phyloP scores from a whole-genome alignment of 2,888 invertebrate species.

The Prosopocoilus inquinatus region DNA sequence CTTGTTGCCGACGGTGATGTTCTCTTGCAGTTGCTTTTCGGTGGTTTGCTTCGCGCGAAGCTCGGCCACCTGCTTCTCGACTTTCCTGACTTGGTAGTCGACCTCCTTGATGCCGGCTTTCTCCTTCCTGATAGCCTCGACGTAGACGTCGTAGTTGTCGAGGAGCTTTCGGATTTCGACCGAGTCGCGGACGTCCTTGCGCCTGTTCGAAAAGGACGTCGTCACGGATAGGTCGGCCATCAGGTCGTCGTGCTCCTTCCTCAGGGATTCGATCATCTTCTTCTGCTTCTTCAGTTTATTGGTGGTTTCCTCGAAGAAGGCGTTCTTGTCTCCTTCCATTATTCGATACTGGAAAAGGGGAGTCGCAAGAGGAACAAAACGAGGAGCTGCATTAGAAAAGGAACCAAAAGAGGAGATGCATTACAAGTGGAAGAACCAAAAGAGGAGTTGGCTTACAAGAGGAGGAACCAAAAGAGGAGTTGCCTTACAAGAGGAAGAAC shows the following conservation, averaged over 20 bases:
- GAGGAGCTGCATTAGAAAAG: no score
- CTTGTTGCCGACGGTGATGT: constrained; percentile 55
- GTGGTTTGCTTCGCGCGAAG: constrained; percentile 46
- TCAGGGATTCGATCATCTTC: constrained; percentile 60
- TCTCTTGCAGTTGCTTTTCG: constrained; percentile 52
- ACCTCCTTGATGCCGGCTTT: constrained; percentile 50
- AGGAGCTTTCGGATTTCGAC: constrained; percentile 57
- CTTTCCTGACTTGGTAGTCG: constrained; percentile 52
- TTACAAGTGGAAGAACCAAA: no score
- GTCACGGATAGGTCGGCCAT: constrained; percentile 61
- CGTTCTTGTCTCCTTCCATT: constrained; percentile 76
- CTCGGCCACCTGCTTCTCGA: constrained; percentile 6
- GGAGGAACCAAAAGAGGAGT: no score
- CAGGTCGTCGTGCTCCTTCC: constrained; percentile 62
- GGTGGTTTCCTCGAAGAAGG: constrained; percentile 69
- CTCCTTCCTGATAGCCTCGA: constrained; percentile 40
- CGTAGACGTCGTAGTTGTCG: constrained; percentile 55
- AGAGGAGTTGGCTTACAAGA: no score
- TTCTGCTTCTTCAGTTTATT: constrained; percentile 64
- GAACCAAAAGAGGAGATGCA: no score
- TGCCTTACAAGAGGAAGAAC: no score
- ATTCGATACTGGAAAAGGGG: constrained; percentile 62
- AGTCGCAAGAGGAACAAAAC: background rate
- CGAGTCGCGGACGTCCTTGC: constrained; percentile 55
- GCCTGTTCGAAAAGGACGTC: constrained; percentile 57